These are phyloP conservation scores for Coregonus sp. DNA, from an alignment of 2,797 vertebrate species.

Conservation along the genomic window DNA sequence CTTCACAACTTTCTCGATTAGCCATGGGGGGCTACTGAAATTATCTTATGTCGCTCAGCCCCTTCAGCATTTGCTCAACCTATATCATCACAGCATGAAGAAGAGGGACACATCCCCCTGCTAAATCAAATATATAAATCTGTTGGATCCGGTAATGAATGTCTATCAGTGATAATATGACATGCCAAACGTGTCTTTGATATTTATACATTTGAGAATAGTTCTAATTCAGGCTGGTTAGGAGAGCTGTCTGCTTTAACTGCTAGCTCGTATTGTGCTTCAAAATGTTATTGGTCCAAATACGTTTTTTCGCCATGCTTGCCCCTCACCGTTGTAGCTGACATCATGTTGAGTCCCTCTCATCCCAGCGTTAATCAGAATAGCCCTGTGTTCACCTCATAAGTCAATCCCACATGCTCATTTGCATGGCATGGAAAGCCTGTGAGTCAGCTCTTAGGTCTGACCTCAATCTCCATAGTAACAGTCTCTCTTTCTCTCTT, in stretches of 20 bases:
- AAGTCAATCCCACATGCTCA: neutral
- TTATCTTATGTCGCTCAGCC: slow-evolving; percentile 11
- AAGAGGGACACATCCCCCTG: neutral
- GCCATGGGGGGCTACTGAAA: slow-evolving; percentile 18
- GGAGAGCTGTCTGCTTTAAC: neutral
- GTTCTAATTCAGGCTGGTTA: neutral
- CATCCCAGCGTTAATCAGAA: neutral
- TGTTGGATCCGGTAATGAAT: neutral
- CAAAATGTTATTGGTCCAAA: neutral
- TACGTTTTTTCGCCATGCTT: neutral
- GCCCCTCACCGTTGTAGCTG: neutral
- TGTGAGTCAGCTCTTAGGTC: slow-evolving; percentile 1
- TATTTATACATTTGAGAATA: neutral
- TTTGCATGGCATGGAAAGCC: neutral
- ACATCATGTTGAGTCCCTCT: neutral
- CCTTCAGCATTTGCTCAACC: slow-evolving; percentile 1
- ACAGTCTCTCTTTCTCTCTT: neutral
- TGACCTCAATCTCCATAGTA: neutral
- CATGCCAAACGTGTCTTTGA: neutral
- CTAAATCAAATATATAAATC: neutral
- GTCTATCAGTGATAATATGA: neutral
- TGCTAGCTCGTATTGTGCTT: neutral
- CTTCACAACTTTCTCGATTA: slow-evolving; percentile 25
- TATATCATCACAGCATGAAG: neutral
- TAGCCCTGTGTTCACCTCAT: neutral